Conservation (phyloP, 2,113 vertebrate species). For the Pseudorasbora parva region DNA sequence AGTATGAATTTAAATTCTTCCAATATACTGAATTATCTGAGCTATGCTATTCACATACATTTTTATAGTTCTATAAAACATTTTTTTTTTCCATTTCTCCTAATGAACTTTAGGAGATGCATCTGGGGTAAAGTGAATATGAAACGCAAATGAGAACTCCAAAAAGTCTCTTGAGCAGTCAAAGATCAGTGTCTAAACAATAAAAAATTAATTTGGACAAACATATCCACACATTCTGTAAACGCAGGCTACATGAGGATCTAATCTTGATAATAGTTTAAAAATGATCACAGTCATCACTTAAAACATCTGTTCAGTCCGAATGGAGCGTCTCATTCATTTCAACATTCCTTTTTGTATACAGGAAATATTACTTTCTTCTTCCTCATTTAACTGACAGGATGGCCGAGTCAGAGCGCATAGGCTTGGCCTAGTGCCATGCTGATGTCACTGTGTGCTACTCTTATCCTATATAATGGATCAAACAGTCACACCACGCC, state of each 20-base stretch:
- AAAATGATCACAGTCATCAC: not conserved
- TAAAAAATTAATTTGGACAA: not conserved
- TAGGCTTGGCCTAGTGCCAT: not conserved
- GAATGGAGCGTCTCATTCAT: not conserved
- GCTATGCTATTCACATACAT: not conserved
- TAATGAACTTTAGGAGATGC: not conserved
- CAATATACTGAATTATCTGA: not conserved
- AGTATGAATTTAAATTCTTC: not conserved
- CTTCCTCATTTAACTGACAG: not conserved
- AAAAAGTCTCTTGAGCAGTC: not conserved
- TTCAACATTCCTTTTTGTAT: not conserved
- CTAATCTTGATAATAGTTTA: not conserved
- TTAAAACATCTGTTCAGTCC: not conserved
- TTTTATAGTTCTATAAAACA: not conserved
- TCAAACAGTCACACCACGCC: conserved; percentile 36
- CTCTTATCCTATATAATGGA: conserved; percentile 31
- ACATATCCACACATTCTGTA: not conserved
- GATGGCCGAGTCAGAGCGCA: not conserved
- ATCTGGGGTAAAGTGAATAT: not conserved
- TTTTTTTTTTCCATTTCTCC: not conserved
- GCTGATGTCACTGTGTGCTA: conserved; percentile 4
- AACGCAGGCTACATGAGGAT: not conserved
- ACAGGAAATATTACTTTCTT: not conserved
- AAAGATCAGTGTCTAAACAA: not conserved
- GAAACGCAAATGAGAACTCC: not conserved